phyloP scores from a whole-genome alignment of 2,888 invertebrate species.

The Capitulum mitella region DNA sequence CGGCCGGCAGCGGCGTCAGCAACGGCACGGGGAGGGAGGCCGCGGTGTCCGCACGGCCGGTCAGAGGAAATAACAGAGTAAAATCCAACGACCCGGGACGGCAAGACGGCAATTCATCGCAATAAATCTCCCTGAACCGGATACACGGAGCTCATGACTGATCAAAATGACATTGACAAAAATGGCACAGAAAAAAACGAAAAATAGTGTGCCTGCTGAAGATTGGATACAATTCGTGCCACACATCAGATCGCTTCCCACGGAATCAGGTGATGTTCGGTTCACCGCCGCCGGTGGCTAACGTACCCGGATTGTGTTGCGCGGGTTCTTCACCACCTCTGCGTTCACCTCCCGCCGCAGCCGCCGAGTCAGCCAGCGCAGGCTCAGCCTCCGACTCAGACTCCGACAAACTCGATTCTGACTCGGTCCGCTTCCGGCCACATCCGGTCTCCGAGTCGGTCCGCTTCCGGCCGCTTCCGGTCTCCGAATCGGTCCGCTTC shows the following conservation, averaged over 20 bases:
- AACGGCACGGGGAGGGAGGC: neutral
- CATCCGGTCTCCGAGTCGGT: neutral
- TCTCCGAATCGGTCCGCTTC: neutral
- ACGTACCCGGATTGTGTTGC: conserved; percentile 62
- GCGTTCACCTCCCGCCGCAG: conserved; percentile 66
- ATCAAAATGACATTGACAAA: too few relatives aligned
- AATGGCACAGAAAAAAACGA: too few relatives aligned
- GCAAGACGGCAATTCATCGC: too few relatives aligned
- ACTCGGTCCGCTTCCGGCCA: neutral
- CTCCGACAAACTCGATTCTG: conserved; percentile 42
- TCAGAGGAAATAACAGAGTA: too few relatives aligned
- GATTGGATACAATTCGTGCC: too few relatives aligned
- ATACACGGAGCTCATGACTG: too few relatives aligned
- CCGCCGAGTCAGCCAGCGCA: conserved; percentile 66
- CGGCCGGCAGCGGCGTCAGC: neutral
- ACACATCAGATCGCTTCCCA: too few relatives aligned
- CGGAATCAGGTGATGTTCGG: too few relatives aligned
- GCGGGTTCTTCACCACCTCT: conserved; percentile 66
- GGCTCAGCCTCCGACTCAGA: conserved; percentile 36
- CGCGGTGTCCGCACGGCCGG: too few relatives aligned
- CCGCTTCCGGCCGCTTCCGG: neutral
- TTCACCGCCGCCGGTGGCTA: conserved; percentile 27
- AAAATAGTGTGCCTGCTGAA: too few relatives aligned
- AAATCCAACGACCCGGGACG: too few relatives aligned
- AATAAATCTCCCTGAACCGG: too few relatives aligned